Evolutionary conservation across 2,797 vertebrate genomes (phyloP).

Genomic region (Sebastes trivittatus): DNA sequence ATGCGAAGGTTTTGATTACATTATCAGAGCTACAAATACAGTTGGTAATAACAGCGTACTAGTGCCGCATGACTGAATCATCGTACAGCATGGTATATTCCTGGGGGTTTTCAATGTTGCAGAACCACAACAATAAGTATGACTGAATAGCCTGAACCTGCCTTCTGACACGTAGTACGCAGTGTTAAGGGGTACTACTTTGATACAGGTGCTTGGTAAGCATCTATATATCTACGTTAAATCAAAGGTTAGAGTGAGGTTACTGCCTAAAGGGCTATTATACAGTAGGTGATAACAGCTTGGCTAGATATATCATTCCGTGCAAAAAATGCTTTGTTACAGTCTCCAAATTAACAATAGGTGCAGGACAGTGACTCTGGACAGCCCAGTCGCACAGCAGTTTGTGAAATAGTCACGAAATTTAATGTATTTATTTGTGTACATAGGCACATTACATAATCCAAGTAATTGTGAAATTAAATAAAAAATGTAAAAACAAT

Average conservation of each 20-base stretch:
- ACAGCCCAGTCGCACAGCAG: too few relatives aligned
- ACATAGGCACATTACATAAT: accelerated
- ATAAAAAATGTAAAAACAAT: too few relatives aligned
- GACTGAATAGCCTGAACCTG: not conserved
- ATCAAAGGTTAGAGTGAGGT: not conserved
- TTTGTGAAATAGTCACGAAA: too few relatives aligned
- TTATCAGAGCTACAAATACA: constrained; percentile 66
- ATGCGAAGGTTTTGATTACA: constrained; percentile 67
- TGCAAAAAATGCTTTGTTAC: not conserved
- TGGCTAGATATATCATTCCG: not conserved
- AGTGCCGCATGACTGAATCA: constrained; percentile 53
- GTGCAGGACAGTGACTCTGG: not conserved
- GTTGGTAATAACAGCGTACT: constrained; percentile 58
- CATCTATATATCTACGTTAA: not conserved
- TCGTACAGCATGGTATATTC: constrained; percentile 2
- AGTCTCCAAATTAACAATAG: not conserved
- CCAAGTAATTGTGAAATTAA: too few relatives aligned
- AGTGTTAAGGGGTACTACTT: not conserved
- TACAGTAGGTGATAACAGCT: not conserved
- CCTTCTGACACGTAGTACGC: not conserved
- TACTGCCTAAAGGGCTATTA: not conserved
- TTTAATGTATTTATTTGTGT: too few relatives aligned
- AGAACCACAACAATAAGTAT: constrained; percentile 21
- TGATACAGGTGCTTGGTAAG: not conserved
- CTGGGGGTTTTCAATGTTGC: constrained; percentile 17